Percentiles rank a stretch among this genome's conserved stretches.
Conservation (phyloP, 2,113 vertebrate species). For the Vicugna pacos region DNA sequence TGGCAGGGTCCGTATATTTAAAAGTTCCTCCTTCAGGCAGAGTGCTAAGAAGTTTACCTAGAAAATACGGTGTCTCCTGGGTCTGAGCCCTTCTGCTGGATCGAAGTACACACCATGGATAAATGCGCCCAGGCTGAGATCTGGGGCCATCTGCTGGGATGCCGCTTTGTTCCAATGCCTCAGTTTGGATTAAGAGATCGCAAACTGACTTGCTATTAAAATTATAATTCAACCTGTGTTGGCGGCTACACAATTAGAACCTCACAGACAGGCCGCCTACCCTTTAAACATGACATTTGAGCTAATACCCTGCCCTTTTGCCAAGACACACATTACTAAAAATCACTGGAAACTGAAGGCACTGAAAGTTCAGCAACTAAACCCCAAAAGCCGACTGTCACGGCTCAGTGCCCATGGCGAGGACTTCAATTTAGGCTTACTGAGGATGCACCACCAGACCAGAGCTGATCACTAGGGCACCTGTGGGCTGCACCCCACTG, state of each 20-base stretch:
- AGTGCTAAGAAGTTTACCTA: not conserved
- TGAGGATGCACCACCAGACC: not conserved
- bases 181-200: conserved; percentile 35
- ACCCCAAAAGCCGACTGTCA: not conserved
- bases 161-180: not conserved
- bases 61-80: conserved; percentile 32
- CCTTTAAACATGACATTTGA: conserved; percentile 16
- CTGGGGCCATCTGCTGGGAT: not conserved
- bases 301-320: not conserved
- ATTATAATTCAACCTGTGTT: conserved; percentile 24
- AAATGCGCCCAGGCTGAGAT: not conserved
- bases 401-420: not conserved
- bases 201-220: not conserved
- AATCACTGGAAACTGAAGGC: not conserved
- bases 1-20: not conserved
- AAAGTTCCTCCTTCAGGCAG: not conserved
- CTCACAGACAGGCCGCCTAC: conserved; percentile 6
- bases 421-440: not conserved
- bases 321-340: not conserved
- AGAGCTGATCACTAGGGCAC: not conserved
- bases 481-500: accelerated
- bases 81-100: not conserved
- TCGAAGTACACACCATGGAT: not conserved
- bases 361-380: not conserved
- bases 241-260: not conserved